These are phyloP conservation scores for Nyleta sp. DNA, from an alignment of 2,888 invertebrate genomes.

Conservation along the genomic window DNA sequence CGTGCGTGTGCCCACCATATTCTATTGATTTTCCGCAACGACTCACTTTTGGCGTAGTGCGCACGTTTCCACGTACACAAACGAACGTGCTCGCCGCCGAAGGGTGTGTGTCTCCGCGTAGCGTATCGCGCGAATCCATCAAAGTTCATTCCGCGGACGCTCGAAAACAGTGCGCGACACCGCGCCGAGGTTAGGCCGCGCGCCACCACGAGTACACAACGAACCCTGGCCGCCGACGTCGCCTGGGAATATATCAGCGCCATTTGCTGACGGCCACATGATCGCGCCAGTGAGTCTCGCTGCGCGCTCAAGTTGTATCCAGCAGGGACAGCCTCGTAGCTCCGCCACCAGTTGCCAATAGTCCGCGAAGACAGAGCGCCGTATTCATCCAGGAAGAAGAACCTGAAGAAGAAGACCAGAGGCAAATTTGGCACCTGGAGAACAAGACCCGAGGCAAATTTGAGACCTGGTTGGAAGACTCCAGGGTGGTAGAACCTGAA, in stretches of 20 bases:
- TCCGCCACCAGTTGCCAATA: conserved; percentile 32
- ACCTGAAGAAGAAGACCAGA: too few species aligned
- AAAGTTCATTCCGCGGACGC: conserved; percentile 70
- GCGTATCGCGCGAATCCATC: conserved; percentile 70
- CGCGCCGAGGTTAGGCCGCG: conserved; percentile 33
- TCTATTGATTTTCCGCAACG: conserved; percentile 79
- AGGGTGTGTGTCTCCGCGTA: conserved; percentile 74
- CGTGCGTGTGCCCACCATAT: conserved; percentile 63
- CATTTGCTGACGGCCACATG: conserved; percentile 50
- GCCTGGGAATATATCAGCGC: conserved; percentile 50
- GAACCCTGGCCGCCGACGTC: conserved; percentile 32
- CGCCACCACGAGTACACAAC: conserved; percentile 3
- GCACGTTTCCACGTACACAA: conserved; percentile 74
- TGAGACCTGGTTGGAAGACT: too few species aligned
- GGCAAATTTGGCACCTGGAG: too few species aligned
- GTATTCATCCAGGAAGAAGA: too few species aligned
- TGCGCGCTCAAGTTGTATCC: conserved; percentile 22
- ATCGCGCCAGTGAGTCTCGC: conserved; percentile 13
- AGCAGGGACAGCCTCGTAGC: too few species aligned
- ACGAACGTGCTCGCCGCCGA: conserved; percentile 66
- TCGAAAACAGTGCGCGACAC: conserved; percentile 38
- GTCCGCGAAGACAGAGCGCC: too few species aligned
- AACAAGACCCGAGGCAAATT: too few species aligned
- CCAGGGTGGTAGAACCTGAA: too few species aligned
- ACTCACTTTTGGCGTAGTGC: conserved; percentile 74